Conservation (phyloP, 2,888 invertebrate species). For the Melanostoma scalare region DNA sequence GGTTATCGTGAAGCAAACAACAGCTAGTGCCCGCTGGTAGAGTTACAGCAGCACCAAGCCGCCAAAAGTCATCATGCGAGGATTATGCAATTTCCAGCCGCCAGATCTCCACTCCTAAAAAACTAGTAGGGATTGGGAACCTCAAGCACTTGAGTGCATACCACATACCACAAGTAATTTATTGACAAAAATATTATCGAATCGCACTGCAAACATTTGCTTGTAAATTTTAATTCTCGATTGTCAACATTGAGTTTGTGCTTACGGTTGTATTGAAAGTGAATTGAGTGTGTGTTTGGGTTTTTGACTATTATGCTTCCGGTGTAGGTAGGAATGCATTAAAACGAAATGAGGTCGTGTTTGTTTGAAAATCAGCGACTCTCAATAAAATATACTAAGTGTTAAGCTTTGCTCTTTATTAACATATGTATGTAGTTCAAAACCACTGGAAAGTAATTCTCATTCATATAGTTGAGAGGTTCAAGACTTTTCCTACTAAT, state of each 20-base stretch:
- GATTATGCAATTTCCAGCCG: conserved; percentile 51
- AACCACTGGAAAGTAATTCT: too few relatives aligned
- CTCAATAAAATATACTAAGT: not conserved
- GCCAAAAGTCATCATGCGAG: conserved; percentile 38
- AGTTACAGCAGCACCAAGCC: conserved; percentile 11
- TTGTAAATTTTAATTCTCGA: conserved; percentile 26
- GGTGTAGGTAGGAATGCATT: conserved; percentile 4
- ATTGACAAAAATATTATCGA: conserved; percentile 69
- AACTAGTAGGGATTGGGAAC: conserved; percentile 4
- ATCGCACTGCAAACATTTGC: conserved; percentile 60
- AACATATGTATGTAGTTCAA: too few relatives aligned
- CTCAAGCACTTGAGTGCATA: conserved; percentile 40
- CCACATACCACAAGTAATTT: conserved; percentile 41
- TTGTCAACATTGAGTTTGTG: conserved; percentile 46
- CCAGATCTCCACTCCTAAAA: conserved; percentile 54
- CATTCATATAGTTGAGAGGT: too few relatives aligned
- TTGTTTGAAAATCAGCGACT: not conserved
- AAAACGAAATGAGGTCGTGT: conserved; percentile 20
- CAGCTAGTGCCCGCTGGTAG: conserved; percentile 8
- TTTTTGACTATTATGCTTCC: conserved; percentile 31
- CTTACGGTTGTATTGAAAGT: not conserved
- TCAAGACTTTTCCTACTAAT: too few relatives aligned
- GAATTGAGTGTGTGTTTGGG: conserved; percentile 10
- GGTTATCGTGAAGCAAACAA: conserved; percentile 26
- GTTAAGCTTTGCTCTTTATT: too few relatives aligned